phyloP scores from a whole-genome alignment of 2,797 vertebrate species.

The Ispidina picta region DNA sequence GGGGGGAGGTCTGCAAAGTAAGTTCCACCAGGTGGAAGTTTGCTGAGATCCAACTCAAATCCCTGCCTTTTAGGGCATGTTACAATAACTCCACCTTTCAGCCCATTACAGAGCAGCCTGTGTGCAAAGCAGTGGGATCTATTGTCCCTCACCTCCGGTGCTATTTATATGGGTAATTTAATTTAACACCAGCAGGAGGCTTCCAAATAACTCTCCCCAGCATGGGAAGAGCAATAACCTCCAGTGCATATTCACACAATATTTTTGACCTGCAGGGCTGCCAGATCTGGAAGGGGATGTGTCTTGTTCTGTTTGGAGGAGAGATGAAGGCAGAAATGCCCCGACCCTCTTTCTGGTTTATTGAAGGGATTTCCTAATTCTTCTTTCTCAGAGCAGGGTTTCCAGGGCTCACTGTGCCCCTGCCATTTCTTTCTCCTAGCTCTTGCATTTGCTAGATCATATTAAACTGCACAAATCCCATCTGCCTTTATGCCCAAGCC shows the following conservation, averaged over 20 bases:
- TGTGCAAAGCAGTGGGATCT: slow-evolving; percentile 16
- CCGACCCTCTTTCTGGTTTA: background rate
- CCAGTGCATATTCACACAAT: slow-evolving; percentile 31
- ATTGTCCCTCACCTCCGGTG: slow-evolving; percentile 33
- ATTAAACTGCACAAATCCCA: background rate
- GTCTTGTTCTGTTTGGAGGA: background rate
- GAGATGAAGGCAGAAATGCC: background rate
- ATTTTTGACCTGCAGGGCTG: slow-evolving; percentile 1
- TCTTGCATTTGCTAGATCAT: background rate
- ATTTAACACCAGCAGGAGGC: slow-evolving; percentile 62
- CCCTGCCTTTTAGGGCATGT: background rate
- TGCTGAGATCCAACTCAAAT: background rate
- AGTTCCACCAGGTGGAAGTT: background rate
- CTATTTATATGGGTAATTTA: slow-evolving; percentile 65
- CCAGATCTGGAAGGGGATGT: background rate
- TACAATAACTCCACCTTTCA: slow-evolving; percentile 6
- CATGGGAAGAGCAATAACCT: slow-evolving; percentile 51
- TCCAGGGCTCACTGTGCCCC: background rate
- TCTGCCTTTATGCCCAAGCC: background rate
- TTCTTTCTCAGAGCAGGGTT: background rate
- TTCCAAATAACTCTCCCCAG: slow-evolving; percentile 59
- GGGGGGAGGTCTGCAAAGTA: background rate
- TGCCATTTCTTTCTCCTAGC: background rate
- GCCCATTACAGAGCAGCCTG: background rate
- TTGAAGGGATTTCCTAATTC: background rate